These are phyloP conservation scores for Urocitellus parryii DNA, from an alignment of 2,113 vertebrate species.

Conservation along the genomic window DNA sequence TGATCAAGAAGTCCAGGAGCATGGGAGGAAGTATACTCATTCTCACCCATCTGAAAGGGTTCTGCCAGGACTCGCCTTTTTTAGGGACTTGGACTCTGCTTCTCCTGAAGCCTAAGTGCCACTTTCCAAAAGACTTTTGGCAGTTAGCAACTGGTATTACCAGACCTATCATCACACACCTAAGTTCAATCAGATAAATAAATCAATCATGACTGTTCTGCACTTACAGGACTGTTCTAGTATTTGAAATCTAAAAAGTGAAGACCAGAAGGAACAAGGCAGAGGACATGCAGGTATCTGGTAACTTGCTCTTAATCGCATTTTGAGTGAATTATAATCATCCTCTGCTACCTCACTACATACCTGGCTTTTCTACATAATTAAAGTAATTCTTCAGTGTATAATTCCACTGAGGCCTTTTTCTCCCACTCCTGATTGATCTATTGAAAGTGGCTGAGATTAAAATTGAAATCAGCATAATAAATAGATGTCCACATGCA, in stretches of 20 bases:
- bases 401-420: not conserved
- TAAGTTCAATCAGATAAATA: not conserved
- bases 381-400: not conserved
- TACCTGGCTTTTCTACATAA: not conserved
- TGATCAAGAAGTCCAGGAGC: not conserved
- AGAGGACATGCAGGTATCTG: not conserved
- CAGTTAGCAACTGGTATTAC: not conserved
- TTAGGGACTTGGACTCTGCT: not conserved
- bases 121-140: not conserved
- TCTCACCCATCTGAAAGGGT: not conserved
- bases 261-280: not conserved
- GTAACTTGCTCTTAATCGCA: not conserved
- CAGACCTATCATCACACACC: not conserved
- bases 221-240: not conserved
- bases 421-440: rapidly evolving
- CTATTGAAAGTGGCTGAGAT: not conserved
- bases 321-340: not conserved
- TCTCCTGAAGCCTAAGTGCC: not conserved
- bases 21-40: not conserved
- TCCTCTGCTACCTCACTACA: not conserved
- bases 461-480: not conserved
- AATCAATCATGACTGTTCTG: not conserved
- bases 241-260: not conserved
- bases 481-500: not conserved
- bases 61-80: not conserved